Base-by-base conservation (phyloP, 2,797 vertebrate species). In the Balearica regulorum region DNA sequence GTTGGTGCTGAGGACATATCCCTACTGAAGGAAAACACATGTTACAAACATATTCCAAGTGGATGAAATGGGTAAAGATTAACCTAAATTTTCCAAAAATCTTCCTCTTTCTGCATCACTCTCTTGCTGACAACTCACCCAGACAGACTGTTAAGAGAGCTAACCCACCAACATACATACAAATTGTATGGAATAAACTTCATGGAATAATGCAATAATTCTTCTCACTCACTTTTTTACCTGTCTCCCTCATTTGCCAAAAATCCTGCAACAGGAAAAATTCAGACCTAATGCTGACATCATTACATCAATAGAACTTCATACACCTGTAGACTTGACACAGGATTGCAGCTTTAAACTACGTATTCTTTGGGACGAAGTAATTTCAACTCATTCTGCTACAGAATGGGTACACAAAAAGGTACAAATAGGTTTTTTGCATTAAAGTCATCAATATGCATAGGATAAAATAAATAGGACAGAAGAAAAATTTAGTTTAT, bases 1-100 rank as follows among this genome's bases (percentile, higher is more conserved):
- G 99, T 99, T 98, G 99, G 99, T 99, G 99, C 99, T 98, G 99
- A 99, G 99, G 99, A 99, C 99, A 99, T 99, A 99, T 99, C 99
- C 99, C 99, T 99, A 98, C 97, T 98, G 98, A 95, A 98, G 79
- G 96, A 94, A 97, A 97, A 95, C 61, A 96, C 22, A 24, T 4
- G 60, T 97, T 92, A 97, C 73, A 80, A 97, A 94, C 20, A 72
- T 8, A 87, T 86, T 89, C 60, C 80, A 79, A 84, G 41, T 7
- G 6, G 69, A 83, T 64, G 18, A 93, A 62, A 73, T 1, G 1
- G 17, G 16, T 83, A 58, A 83, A 92, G 15, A 71, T 28, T 31
- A 69, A 69, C 6, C 28, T 48, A n/a, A 24, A 51, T 54, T 81
- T 90, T 49, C 28, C 60, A 60, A 69, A 5, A 72, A 28, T 19